Evolutionary conservation across 1,140 invertebrate genomes (phyloP), one percentile per base, ranked within the genome.

Genomic region (Hydropsyche tenuis): DNA sequence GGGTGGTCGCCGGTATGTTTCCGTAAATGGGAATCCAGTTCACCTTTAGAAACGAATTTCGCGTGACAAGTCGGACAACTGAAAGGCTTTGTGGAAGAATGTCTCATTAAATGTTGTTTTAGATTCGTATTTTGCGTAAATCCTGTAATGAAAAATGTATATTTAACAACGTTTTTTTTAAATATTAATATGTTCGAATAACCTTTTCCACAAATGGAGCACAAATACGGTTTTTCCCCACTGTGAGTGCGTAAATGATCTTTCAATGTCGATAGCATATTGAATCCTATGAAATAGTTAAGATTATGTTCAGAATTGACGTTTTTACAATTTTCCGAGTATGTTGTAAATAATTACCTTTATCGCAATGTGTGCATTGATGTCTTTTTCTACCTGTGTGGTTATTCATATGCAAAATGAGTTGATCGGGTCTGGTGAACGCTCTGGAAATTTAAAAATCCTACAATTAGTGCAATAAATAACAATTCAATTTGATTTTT

Each of bases 1-100:
- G 89, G 89, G 62, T 88, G 82, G 9, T 84, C 85, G 12, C 86
- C 86, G n/a, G 85, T 87, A 73, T 87, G 86, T 74, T 85, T 86
- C 46, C 86, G 81, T 2, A 81, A 79, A 77, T 87, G 86, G 0
- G 85, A 85, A 18, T 81, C 79, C 0, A 87, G 73, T 80, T 87
- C 85, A 2, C 80, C 74, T 25, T 62, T 73, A 4, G 42, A 66
- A 22, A 83, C 81, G 64, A 82, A 83, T 0, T 76, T 75, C 62
- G 77, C 70, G 9, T 60, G 62, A 51, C 82, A 83, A 22, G 74
- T 68, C 2, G 78, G 75, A 62, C 82, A 83, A 64, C 79, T 81
- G 25, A 81, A 83, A 12, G 80, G 79, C 22, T 83, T 83, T 0
- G 75, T 80, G 16, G 81, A 80, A 20, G 76, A 79, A 73, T 83